These are phyloP conservation scores for Drosophila varians DNA, from an alignment of 1,140 invertebrate species.

Conservation along the genomic window DNA sequence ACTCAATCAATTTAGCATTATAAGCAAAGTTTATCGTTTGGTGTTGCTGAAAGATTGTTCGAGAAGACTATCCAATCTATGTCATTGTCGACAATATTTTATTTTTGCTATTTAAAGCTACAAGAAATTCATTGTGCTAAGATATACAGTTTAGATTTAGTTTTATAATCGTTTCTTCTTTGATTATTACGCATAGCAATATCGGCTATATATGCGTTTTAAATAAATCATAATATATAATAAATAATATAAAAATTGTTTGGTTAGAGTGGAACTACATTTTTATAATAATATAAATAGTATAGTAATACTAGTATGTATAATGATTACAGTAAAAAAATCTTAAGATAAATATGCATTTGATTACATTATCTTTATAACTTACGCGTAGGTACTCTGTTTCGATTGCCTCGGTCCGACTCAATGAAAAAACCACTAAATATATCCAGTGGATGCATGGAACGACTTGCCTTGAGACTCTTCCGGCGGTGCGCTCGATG, in stretches of 20 bases:
- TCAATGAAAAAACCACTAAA: conserved; percentile 78
- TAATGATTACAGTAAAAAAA: background rate
- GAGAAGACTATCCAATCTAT: conserved; percentile 54
- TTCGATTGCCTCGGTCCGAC: conserved; percentile 48
- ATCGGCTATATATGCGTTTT: conserved; percentile 2
- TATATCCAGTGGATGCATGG: conserved; percentile 67
- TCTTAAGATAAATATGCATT: background rate
- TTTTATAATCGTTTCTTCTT: conserved; percentile 2
- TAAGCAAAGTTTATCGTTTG: background rate
- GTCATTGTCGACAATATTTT: conserved; percentile 49
- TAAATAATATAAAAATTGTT: too few species aligned
- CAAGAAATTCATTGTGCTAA: conserved; percentile 61
- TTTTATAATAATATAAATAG: too few species aligned
- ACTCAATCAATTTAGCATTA: conserved; percentile 12
- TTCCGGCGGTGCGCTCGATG: conserved; percentile 62
- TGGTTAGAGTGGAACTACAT: background rate
- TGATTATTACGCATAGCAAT: conserved; percentile 41
- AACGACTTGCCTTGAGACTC: conserved; percentile 74
- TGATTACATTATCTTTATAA: conserved; percentile 1
- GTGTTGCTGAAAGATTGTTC: conserved; percentile 27
- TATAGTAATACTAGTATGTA: too few species aligned
- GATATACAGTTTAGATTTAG: conserved; percentile 45
- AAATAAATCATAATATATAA: background rate
- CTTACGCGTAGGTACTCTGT: conserved; percentile 80
- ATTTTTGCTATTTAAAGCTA: conserved; percentile 39